Base-by-base conservation (phyloP, 2,113 vertebrate species). In the Bucco capensis region DNA sequence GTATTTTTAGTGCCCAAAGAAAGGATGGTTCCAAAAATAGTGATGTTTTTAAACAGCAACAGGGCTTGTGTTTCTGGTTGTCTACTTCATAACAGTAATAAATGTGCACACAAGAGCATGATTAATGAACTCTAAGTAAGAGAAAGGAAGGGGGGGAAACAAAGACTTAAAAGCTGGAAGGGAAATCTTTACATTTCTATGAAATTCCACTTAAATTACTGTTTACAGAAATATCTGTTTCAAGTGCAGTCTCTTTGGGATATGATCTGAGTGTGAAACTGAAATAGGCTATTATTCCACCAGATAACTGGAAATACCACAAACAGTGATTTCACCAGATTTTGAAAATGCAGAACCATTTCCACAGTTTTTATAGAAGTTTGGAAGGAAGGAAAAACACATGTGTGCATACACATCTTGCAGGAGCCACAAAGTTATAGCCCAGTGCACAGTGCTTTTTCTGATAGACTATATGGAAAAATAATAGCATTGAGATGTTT, bases 391-490 rank as follows among this genome's bases (percentile, higher is more conserved):
- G 58, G 31, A 28, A 80, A 54, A 75, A 73, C n/a, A 47, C 10
- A 7, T 1, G 5, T n/a, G 25, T 18, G 3, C 17, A 0, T 46
- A 8, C 8, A 10, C 4, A 1, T 30, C 23, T 53, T 61, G 33
- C 15, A 77, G 69, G 38, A 79, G 19, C 27, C 21, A 76, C 82
- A 35, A 54, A 88, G 47, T 78, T 88, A 14, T 42, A 27, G 62
- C 30, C 2, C 1, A 83, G 53, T 1, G 1, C 54, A 13, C 7
- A 3, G 21, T 65, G 54, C 40, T 78, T 89, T 89, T 75, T 33
- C 30, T 65, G 60, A 30, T 53, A 54, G 49, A 25, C 22, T 71
- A 5, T 44, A 2, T 22, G 53, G 67, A 70, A 88, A 88, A 83
- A 86, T 71, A 47, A n/a, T 15, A 21, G 30, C 25, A 42, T 67